Evolutionary conservation across 2,888 invertebrate species (phyloP), one percentile per base, ranked within the genome.

Genomic region (Leptinotarsa rubiginosa): DNA sequence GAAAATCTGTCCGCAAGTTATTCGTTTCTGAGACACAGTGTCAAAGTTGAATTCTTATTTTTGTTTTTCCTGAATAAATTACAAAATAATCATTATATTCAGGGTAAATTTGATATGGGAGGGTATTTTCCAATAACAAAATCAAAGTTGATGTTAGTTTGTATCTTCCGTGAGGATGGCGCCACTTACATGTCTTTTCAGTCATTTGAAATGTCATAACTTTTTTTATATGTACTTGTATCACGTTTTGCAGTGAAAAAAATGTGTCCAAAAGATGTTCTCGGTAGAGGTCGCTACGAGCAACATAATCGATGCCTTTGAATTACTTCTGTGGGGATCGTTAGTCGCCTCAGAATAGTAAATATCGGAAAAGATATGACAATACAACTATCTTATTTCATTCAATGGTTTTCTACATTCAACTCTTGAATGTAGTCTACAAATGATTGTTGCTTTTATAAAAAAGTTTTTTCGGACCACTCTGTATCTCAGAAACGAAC

Each of bases 141-240:
- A 64, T 64, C 31, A 25, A 64, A 64, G 31, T 64, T 64, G 20
- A 64, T 64, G 64, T 31, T 64, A 64, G 20, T 64, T 64, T 64
- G 64, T 64, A 16, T 64, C 64, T 64, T 64, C 31, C 64, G 31
- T 64, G 22, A 10, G 18, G 3, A 25, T 59, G 59, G 18, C 4
- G 15, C 20, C 59, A 18, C 20, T 3, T 59, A 20, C 59, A 59
- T 59, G 18, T 59, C n/a, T 20, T 59, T 59, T 22, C 13, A 59
- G 59, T 59, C 59, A 18, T 59, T 59, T 59, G 59, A 59, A 22
- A 22, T 22, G 15, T 64, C 15, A 64, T 64, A 31, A 4, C 0
- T 16, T 25, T 64, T 64, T 15, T 25, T 64, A 25, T 64, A 31
- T 2, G 64, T 64, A 64, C 41, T 31, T 31, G 31, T 64, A 64